Conservation (phyloP, 2,888 invertebrate species). For the Dorcus parallelipipedus region DNA sequence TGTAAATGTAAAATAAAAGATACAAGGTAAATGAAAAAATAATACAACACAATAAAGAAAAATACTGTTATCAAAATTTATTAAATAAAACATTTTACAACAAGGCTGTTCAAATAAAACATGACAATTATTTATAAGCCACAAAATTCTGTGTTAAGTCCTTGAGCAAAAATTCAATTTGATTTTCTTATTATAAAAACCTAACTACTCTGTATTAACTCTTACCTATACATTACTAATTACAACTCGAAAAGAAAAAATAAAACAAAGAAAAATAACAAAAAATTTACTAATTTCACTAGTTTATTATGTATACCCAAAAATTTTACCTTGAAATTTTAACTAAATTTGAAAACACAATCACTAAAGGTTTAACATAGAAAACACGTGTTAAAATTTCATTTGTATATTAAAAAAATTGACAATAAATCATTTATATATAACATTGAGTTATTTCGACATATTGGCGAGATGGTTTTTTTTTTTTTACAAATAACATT, state of each 20-base stretch:
- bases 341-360: not conserved
- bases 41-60: slow-evolving; percentile 11
- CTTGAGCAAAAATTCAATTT: slow-evolving; percentile 11
- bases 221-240: slow-evolving; percentile 1
- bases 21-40: slow-evolving; percentile 6
- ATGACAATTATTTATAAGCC: slow-evolving; percentile 4
- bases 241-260: not conserved
- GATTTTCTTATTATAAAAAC: slow-evolving; percentile 10
- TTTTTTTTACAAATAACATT: slow-evolving; percentile 42
- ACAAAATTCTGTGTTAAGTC: slow-evolving; percentile 4
- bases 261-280: slow-evolving; percentile 4
- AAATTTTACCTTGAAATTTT: not conserved
- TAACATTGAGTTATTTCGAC: slow-evolving; percentile 44
- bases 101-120: slow-evolving; percentile 18
- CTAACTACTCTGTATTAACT: too few relatives aligned
- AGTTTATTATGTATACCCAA: slow-evolving; percentile 7
- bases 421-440: slow-evolving; percentile 50
- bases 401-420: slow-evolving; percentile 51
- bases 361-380: slow-evolving; percentile 15
- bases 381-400: slow-evolving; percentile 37
- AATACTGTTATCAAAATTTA: slow-evolving; percentile 20
- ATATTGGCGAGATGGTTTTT: slow-evolving; percentile 41
- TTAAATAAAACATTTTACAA: slow-evolving; percentile 21
- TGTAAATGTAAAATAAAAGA: not conserved
- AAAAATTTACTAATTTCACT: slow-evolving; percentile 4